Evolutionary conservation across 2,797 vertebrate species (phyloP).

Genomic region (Lagocephalus sceleratus): DNA sequence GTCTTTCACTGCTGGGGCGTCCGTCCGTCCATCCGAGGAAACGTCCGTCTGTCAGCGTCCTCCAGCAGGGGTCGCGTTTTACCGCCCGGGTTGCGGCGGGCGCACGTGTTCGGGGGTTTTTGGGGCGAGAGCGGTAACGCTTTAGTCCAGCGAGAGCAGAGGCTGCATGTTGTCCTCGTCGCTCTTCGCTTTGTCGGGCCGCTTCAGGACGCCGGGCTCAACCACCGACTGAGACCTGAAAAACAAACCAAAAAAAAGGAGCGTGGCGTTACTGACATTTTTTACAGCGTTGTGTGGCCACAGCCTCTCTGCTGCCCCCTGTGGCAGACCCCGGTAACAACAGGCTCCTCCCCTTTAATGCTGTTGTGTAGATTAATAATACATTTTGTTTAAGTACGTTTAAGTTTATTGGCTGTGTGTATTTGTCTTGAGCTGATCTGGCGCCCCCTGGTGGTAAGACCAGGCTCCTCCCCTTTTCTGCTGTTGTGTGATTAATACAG

Average conservation of each 20-base stretch:
- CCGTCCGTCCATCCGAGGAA: neutral
- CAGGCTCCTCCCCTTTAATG: no score
- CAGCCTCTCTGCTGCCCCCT: neutral
- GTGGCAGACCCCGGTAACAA: no score
- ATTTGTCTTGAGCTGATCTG: no score
- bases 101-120: conserved; percentile 28
- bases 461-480: no score
- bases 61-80: conserved; percentile 1
- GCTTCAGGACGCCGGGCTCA: conserved; percentile 93
- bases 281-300: neutral
- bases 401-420: no score
- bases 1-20: no score
- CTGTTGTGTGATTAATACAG: no score
- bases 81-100: conserved; percentile 15
- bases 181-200: conserved; percentile 91
- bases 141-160: conserved; percentile 94
- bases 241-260: neutral
- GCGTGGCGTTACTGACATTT: neutral
- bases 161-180: conserved; percentile 98
- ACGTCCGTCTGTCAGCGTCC: neutral
- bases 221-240: conserved; percentile 95
- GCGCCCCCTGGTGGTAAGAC: no score
- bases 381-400: no score
- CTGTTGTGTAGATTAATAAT: no score
- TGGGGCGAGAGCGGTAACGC: conserved; percentile 21